A percentile compares a stretch with the other conserved stretches of the same genome.
Conservation (phyloP, 2,888 invertebrate genomes). For the Cylindroiulus punctatus region DNA sequence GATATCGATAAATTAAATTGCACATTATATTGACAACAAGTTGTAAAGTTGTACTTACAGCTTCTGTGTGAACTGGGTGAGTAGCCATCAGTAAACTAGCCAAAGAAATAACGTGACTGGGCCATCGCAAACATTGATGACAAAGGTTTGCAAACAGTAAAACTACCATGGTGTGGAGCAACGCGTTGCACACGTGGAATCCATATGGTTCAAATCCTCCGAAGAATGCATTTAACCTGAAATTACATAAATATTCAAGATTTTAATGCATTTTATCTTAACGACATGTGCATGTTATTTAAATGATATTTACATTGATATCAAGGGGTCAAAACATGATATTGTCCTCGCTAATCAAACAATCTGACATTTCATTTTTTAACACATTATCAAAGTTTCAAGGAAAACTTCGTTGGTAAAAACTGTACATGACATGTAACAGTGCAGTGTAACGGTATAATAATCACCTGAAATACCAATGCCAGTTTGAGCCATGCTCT, state of each 20-base stretch:
- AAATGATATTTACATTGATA: not conserved
- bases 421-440: too few species aligned
- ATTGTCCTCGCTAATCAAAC: not conserved
- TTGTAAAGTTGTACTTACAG: slow-evolving; percentile 73
- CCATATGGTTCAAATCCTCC: slow-evolving; percentile 78
- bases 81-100: slow-evolving; percentile 77
- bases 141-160: slow-evolving; percentile 64
- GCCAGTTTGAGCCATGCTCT: not conserved
- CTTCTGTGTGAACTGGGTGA: slow-evolving; percentile 90
- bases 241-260: slow-evolving; percentile 62
- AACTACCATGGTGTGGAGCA: slow-evolving; percentile 79
- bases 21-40: not conserved
- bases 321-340: too few species aligned
- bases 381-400: too few species aligned
- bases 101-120: slow-evolving; percentile 75
- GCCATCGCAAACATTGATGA: slow-evolving; percentile 69
- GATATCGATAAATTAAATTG: too few species aligned
- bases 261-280: not conserved
- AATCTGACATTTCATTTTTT: too few species aligned
- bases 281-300: not conserved
- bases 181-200: slow-evolving; percentile 83
- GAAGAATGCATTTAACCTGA: slow-evolving; percentile 79
- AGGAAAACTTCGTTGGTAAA: too few species aligned
- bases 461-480: not conserved
- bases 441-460: not conserved